These are phyloP conservation scores for Avahi laniger DNA, from an alignment of 2,797 vertebrate genomes.

Conservation along the genomic window DNA sequence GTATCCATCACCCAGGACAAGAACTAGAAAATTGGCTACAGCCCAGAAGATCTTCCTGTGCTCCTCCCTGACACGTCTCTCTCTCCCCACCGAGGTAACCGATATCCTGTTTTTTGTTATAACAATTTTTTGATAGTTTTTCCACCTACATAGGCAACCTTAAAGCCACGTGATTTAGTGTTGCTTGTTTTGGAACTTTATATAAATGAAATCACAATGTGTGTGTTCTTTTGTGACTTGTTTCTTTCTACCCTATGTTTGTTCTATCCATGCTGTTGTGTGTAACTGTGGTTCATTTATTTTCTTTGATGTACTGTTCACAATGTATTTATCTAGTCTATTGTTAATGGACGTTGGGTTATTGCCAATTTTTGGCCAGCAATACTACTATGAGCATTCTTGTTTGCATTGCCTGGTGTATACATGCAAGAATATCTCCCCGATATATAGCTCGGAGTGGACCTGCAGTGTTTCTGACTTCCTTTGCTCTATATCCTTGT, in stretches of 20 bases:
- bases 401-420: background rate
- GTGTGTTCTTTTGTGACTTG: background rate
- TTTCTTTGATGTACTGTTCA: slow-evolving; percentile 6
- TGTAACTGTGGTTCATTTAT: background rate
- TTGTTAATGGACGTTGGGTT: background rate
- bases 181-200: slow-evolving; percentile 49
- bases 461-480: background rate
- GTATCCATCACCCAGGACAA: background rate
- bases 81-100: background rate
- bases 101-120: slow-evolving; percentile 48
- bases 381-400: background rate
- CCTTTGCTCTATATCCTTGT: background rate
- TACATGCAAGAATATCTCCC: background rate
- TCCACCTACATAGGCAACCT: background rate
- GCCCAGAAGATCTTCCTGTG: background rate
- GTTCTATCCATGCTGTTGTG: background rate
- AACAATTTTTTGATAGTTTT: slow-evolving; percentile 49
- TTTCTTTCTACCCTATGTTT: background rate
- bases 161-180: slow-evolving; percentile 35
- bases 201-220: background rate
- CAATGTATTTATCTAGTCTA: background rate
- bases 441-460: no score
- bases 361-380: background rate
- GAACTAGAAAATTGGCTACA: background rate
- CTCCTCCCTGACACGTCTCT: background rate